phyloP scores from a whole-genome alignment of 2,797 vertebrate genomes.

The Spinus olivaceus region DNA sequence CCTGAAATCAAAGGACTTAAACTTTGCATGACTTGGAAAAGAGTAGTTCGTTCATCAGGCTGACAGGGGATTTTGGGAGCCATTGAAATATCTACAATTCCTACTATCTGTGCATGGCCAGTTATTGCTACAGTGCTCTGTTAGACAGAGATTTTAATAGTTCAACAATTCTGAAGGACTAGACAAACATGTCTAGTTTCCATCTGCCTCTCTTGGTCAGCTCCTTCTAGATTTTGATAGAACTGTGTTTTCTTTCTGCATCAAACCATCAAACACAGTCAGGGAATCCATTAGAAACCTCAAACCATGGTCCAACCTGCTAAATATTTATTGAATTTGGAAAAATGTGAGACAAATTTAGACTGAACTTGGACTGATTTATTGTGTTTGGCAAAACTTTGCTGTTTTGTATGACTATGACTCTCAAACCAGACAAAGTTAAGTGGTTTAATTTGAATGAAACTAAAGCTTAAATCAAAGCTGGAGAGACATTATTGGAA shows the following conservation, averaged over 20 bases:
- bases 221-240: background rate
- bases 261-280: background rate
- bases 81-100: background rate
- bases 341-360: constrained; percentile 57
- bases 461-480: constrained; percentile 49
- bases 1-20: background rate
- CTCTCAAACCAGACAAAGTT: constrained; percentile 41
- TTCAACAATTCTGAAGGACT: background rate
- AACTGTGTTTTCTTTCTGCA: constrained; percentile 12
- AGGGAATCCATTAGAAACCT: constrained; percentile 44
- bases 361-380: background rate
- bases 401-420: constrained; percentile 20
- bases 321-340: constrained; percentile 57
- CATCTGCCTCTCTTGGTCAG: background rate
- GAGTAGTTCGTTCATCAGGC: background rate
- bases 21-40: background rate
- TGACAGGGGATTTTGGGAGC: background rate
- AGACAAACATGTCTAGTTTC: background rate
- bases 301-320: constrained; percentile 31
- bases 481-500: background rate
- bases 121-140: background rate
- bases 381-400: constrained; percentile 52
- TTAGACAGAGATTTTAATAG: background rate
- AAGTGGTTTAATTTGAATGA: constrained; percentile 48
- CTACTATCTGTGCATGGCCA: accelerated